Evolutionary conservation across 2,888 invertebrate genomes (phyloP).

Genomic region (Petrolisthes manimaculis): DNA sequence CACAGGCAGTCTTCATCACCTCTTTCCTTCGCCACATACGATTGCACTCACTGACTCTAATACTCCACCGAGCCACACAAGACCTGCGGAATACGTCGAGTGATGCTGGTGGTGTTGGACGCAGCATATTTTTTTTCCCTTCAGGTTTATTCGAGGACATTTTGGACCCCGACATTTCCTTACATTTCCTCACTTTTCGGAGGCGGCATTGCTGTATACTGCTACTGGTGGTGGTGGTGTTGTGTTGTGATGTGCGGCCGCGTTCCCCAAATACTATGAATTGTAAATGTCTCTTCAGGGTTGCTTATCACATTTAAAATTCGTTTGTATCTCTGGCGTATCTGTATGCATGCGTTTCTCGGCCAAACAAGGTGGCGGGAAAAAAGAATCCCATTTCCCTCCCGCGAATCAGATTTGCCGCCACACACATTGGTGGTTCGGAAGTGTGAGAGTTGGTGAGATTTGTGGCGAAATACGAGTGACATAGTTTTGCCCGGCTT

Average conservation of each 20-base stretch:
- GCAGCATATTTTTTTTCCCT: no score
- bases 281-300: conserved; percentile 20
- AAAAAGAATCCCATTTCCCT: conserved; percentile 3
- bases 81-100: no score
- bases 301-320: conserved; percentile 32
- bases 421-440: neutral
- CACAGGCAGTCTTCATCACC: no score
- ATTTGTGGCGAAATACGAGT: conserved; percentile 11
- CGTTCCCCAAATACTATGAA: conserved; percentile 9
- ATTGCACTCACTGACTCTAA: no score
- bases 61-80: no score
- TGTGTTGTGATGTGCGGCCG: no score
- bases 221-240: neutral
- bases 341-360: conserved; percentile 6
- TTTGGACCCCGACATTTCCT: no score
- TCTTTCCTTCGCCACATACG: no score
- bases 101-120: no score
- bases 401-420: conserved; percentile 1
- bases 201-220: neutral
- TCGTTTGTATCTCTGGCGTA: conserved; percentile 11
- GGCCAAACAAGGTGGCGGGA: neutral
- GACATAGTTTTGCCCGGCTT: conserved; percentile 9
- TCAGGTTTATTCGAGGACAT: no score
- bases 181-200: neutral
- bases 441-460: neutral